Percentiles rank a stretch among this genome's conserved stretches.
Evolutionary conservation across 2,113 vertebrate species (phyloP).

Genomic region (Ardeotis arabs): DNA sequence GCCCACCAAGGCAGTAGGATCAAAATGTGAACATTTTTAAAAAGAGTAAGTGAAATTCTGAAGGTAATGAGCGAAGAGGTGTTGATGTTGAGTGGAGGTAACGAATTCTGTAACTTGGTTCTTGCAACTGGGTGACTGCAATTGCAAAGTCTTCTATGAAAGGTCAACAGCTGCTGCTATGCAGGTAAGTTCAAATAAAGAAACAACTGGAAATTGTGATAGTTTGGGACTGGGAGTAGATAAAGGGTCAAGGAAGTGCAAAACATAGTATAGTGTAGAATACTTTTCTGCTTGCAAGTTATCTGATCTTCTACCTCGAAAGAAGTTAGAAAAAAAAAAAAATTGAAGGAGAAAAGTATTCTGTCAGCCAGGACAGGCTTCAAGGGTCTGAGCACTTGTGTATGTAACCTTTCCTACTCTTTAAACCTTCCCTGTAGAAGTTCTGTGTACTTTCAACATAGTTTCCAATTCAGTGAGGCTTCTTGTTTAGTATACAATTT

Average conservation of each 20-base stretch:
- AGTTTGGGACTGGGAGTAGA: background rate
- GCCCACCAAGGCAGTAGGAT: background rate
- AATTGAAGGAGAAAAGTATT: background rate
- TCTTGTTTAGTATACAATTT: background rate
- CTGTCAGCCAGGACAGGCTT: background rate
- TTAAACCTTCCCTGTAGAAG: background rate
- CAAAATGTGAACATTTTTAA: background rate
- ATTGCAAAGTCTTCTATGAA: background rate
- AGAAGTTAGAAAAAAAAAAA: background rate
- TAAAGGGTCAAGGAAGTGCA: background rate
- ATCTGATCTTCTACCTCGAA: background rate
- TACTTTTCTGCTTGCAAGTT: background rate
- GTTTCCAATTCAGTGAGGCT: background rate
- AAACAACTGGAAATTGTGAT: background rate
- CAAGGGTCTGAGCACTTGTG: background rate
- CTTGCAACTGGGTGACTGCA: background rate
- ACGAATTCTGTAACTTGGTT: background rate
- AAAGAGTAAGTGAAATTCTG: background rate
- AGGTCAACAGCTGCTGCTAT: background rate
- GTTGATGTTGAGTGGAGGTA: background rate
- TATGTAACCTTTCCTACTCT: background rate
- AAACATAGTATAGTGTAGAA: background rate
- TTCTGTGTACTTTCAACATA: background rate
- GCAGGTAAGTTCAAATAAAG: background rate
- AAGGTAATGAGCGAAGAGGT: background rate